Evolutionary conservation across 2,797 vertebrate genomes (phyloP), one percentile per base, ranked within the genome.

Genomic region (Siniperca obscura): DNA sequence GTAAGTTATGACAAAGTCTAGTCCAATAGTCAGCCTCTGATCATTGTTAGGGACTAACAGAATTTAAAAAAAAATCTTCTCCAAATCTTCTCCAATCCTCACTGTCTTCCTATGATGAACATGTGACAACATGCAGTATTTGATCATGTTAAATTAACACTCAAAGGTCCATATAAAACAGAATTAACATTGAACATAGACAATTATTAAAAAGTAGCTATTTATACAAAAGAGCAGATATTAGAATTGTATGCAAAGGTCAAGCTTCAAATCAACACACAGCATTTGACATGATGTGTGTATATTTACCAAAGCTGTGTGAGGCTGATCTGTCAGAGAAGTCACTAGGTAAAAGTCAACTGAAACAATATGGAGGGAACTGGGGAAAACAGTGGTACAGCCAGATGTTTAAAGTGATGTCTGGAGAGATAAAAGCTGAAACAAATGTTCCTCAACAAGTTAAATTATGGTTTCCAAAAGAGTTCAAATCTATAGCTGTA

Each of bases 131-230:
- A 22, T 11, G 42, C 44, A 44, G 4, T 40, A n/a, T 27, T 13
- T 46, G 22, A 22, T 80, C 27, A 48, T 48, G 36, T 11, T 60
- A 40, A 44, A 68, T 11, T 13, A 17, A 66, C 7, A 11, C 46
- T 40, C 22, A 55, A 46, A 56, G 48, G 16, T 25, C n/a, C 1
- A 42, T 74, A 69, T 42, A 65, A 78, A 72, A 53, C n/a, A 55
- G 8, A 60, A 53, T 46, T 22, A 7, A 22, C 36, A 78, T 1
- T 44, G 16, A 27, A 48, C 10, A 40, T 22, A 10, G 25, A n/a
- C 16, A 62, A 55, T 50, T 3, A 72, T 40, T 1, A 77, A 1
- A 59, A 77, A 82, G 7, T 74, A 30, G 8, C 2, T 36, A 22
- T 25, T 67, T 13, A 62, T 61, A 69, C 22, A 78, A 55, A 68